These are phyloP conservation scores for Pantala flavescens DNA, from an alignment of 1,140 invertebrate species.

Conservation along the genomic window DNA sequence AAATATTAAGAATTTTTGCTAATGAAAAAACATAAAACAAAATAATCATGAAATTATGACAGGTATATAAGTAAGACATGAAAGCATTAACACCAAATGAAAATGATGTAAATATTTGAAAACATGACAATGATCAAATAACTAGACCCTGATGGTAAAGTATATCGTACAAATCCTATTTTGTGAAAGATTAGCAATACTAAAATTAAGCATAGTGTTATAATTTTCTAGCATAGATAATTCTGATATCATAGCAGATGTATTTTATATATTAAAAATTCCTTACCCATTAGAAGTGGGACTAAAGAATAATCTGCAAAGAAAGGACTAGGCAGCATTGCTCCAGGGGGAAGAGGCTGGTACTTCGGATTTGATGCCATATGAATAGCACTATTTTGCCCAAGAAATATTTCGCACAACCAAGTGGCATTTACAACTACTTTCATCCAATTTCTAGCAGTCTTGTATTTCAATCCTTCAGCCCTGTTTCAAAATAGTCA, in stretches of 20 bases:
- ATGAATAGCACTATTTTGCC: constrained; percentile 69
- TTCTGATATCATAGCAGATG: not conserved
- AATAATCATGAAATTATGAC: no score
- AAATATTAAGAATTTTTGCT: constrained; percentile 18
- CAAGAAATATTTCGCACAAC: constrained; percentile 87
- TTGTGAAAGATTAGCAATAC: not conserved
- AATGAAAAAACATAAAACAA: constrained; percentile 12
- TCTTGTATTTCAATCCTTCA: constrained; percentile 77
- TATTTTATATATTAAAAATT: not conserved
- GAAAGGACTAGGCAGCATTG: constrained; percentile 51
- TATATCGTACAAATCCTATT: not conserved
- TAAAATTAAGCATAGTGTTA: not conserved
- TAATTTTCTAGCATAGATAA: not conserved
- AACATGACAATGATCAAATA: not conserved
- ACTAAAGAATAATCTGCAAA: constrained; percentile 77
- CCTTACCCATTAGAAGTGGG: constrained; percentile 80
- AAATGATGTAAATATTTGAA: no score
- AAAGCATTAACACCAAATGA: no score
- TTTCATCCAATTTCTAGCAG: constrained; percentile 75
- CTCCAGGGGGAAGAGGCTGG: constrained; percentile 55
- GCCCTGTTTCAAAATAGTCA: constrained; percentile 42
- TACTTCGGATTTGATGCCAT: constrained; percentile 76
- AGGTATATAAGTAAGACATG: no score
- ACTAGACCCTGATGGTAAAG: not conserved
- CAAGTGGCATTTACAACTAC: constrained; percentile 86